Base-by-base conservation (phyloP, 2,888 invertebrate species). In the Apamea anceps region DNA sequence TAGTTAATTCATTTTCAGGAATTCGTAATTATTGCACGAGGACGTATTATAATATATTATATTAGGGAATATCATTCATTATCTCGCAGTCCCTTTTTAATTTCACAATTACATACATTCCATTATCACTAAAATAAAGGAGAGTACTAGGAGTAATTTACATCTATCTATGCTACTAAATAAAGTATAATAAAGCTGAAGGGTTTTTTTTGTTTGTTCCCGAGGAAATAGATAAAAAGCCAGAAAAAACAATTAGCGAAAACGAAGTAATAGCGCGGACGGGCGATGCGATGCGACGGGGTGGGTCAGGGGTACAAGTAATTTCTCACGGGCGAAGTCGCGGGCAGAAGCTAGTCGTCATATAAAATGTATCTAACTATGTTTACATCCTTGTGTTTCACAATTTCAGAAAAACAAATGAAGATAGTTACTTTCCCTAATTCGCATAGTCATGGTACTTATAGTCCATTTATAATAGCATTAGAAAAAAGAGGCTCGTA, bases 1-100 rank as follows among this genome's bases (percentile, higher is more conserved):
- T n/a, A 37, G 67, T 74, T 86, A 77, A 86, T 83, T 83, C 45
- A 15, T 72, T 82, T 72, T 45, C n/a, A 60, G 57, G 57, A 45
- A 72, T 75, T 72, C 42, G 63, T 82, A 65, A 51, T 54, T 68
- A 85, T 48, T 74, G 37, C 15, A 51, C 42, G 48, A 60, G 54
- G 28, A 67, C 54, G 51, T 54, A 77, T 65, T 66, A 67, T 77
- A 57, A 10, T 77, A 57, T 13, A 54, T 54, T 21, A 21, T 32
- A 54, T 84, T 66, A 71, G 25, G 48, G 18, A 28, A 62, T 66
- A 60, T 60, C 3, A 60, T 78, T 54, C 28, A 37, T 32, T 57
- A 7, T 51, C 25, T 51, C 62, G 2, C 0, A 51, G 15, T 54
- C 42, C 37, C 18, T 45, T 73, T 51, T 62, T n/a, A 7, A 70